Evolutionary conservation across 2,888 invertebrate species (phyloP).

Genomic region (Tanypteryx hageni): DNA sequence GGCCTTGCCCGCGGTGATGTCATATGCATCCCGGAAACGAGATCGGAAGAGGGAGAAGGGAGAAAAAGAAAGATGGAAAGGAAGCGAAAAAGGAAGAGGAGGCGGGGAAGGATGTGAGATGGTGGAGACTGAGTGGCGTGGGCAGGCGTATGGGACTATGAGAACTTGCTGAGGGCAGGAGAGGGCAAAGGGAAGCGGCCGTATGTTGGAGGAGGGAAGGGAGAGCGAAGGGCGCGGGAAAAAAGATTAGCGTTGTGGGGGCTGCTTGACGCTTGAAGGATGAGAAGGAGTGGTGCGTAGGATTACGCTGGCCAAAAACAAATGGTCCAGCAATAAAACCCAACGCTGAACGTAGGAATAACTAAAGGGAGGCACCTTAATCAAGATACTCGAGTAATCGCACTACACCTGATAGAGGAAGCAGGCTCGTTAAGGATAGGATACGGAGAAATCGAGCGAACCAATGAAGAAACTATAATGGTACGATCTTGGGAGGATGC

Average conservation of each 20-base stretch:
- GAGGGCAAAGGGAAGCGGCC: not conserved
- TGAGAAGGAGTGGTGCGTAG: constrained; percentile 42
- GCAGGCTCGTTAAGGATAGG: not conserved
- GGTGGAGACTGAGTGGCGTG: not conserved
- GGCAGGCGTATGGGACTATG: not conserved
- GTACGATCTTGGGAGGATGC: no score
- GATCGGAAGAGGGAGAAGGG: not conserved
- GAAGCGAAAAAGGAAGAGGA: not conserved
- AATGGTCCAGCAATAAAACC: constrained; percentile 40
- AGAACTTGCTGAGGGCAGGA: no score
- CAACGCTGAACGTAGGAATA: constrained; percentile 42
- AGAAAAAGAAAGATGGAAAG: not conserved
- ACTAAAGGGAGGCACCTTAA: constrained; percentile 44
- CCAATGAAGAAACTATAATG: no score
- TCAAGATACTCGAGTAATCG: constrained; percentile 31
- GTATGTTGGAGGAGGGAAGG: not conserved
- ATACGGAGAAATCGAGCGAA: no score
- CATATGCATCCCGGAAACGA: not conserved
- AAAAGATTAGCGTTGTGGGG: not conserved
- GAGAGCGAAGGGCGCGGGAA: not conserved
- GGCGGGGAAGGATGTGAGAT: not conserved
- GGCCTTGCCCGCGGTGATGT: not conserved
- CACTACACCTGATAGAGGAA: not conserved
- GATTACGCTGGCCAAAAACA: constrained; percentile 59
- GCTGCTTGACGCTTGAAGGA: constrained; percentile 44